phyloP scores from a whole-genome alignment of 2,888 invertebrate genomes.

The Sisyra terminalis region DNA sequence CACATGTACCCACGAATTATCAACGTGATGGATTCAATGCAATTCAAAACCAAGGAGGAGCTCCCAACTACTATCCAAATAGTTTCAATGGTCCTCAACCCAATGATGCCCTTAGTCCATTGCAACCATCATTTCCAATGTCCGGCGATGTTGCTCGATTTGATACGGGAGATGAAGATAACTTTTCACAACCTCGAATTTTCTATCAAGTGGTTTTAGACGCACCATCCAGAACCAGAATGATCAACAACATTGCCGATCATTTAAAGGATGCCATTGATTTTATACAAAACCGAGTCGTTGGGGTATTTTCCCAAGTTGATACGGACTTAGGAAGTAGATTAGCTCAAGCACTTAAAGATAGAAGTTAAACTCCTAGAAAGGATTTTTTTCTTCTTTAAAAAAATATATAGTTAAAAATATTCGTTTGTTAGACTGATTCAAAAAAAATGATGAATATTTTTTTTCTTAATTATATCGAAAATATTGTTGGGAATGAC shows the following conservation, averaged over 20 bases:
- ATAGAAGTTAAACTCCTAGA: neutral
- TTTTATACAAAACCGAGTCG: constrained; percentile 76
- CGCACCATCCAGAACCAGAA: constrained; percentile 49
- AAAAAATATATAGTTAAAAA: no score
- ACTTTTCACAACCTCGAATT: constrained; percentile 65
- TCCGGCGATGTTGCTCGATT: constrained; percentile 62
- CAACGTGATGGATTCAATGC: constrained; percentile 80
- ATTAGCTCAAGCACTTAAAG: constrained; percentile 32
- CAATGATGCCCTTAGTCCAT: constrained; percentile 41
- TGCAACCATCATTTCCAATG: constrained; percentile 37
- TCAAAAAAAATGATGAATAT: no score
- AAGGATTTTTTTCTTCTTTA: no score
- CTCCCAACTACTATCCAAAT: constrained; percentile 94
- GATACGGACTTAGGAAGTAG: constrained; percentile 63
- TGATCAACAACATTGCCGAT: constrained; percentile 64
- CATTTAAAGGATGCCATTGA: constrained; percentile 61
- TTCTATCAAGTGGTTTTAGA: constrained; percentile 57
- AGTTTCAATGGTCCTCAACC: constrained; percentile 80
- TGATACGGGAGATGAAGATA: constrained; percentile 75
- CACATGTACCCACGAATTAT: constrained; percentile 46
- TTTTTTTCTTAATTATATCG: no score
- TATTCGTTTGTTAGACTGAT: no score
- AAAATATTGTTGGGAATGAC: no score
- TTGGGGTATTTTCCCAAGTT: constrained; percentile 67
- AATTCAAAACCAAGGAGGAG: constrained; percentile 66